Evolutionary conservation across 2,888 invertebrate species (phyloP).

Genomic region (Perdita meconis): DNA sequence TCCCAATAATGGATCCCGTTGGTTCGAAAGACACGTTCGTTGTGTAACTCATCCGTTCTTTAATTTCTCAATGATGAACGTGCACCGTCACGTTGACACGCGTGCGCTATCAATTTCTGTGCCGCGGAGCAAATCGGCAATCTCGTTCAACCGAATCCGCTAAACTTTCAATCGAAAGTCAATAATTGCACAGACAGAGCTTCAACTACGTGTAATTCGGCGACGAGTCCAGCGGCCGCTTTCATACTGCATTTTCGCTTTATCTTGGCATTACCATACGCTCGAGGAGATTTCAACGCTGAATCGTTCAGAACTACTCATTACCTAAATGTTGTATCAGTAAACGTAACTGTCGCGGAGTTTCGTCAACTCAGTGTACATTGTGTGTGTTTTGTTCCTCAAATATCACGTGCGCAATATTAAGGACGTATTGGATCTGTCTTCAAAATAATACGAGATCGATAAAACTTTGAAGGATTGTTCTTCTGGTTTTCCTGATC

Average conservation of each 20-base stretch:
- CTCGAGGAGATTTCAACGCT: conserved; percentile 22
- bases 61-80: conserved; percentile 55
- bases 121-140: conserved; percentile 40
- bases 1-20: conserved; percentile 11
- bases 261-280: conserved; percentile 58
- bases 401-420: neutral
- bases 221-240: conserved; percentile 64
- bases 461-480: too few species aligned
- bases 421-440: too few species aligned
- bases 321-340: conserved; percentile 57
- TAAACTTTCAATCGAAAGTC: conserved; percentile 71
- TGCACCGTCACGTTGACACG: conserved; percentile 58
- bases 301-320: conserved; percentile 46
- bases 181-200: conserved; percentile 66
- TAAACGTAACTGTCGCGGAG: conserved; percentile 26
- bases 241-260: conserved; percentile 68
- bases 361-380: neutral
- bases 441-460: too few species aligned
- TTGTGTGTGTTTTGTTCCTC: conserved; percentile 4
- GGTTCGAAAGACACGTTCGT: conserved; percentile 25
- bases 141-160: conserved; percentile 62
- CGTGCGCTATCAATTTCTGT: conserved; percentile 67
- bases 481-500: too few species aligned
- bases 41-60: conserved; percentile 11
- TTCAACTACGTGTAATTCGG: conserved; percentile 61